Conservation (phyloP, 2,888 invertebrate genomes). For the Apomyelois bistriatella region DNA sequence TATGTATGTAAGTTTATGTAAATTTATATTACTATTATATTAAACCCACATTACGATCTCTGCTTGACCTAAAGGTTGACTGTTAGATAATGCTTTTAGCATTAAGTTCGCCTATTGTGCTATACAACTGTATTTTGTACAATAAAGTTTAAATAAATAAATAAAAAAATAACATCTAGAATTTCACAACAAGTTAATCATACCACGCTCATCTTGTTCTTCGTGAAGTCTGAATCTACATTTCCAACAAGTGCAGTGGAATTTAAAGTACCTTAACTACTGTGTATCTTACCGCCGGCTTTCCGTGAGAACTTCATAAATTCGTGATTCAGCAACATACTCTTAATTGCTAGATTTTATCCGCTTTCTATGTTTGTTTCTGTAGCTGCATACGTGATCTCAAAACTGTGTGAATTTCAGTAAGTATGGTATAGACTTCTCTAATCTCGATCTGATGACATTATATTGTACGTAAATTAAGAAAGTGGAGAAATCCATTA, state of each 20-base stretch:
- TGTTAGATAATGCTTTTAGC: too few species aligned
- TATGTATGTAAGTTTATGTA: too few species aligned
- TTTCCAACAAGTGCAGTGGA: conserved; percentile 20
- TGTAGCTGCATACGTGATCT: conserved; percentile 9
- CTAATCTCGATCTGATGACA: conserved; percentile 3
- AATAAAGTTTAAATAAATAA: too few species aligned
- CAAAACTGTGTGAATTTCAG: conserved; percentile 9
- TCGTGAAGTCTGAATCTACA: conserved; percentile 19
- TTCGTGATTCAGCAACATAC: conserved; percentile 16
- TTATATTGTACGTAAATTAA: background rate
- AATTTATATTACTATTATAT: too few species aligned
- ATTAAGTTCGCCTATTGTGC: too few species aligned
- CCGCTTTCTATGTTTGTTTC: conserved; percentile 9
- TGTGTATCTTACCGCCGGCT: conserved; percentile 2
- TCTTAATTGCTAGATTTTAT: conserved; percentile 10
- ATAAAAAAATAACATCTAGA: too few species aligned
- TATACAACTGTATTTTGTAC: too few species aligned
- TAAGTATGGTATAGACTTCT: background rate
- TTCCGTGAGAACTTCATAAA: conserved; percentile 26
- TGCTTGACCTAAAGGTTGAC: too few species aligned
- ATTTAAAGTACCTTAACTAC: conserved; percentile 18
- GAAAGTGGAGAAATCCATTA: conserved; percentile 18
- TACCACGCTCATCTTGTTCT: conserved; percentile 19
- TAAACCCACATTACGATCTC: too few species aligned
- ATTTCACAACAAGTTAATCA: too few species aligned